Evolutionary conservation across 2,113 vertebrate species (phyloP).

Genomic region (Formicarius rufipectus): DNA sequence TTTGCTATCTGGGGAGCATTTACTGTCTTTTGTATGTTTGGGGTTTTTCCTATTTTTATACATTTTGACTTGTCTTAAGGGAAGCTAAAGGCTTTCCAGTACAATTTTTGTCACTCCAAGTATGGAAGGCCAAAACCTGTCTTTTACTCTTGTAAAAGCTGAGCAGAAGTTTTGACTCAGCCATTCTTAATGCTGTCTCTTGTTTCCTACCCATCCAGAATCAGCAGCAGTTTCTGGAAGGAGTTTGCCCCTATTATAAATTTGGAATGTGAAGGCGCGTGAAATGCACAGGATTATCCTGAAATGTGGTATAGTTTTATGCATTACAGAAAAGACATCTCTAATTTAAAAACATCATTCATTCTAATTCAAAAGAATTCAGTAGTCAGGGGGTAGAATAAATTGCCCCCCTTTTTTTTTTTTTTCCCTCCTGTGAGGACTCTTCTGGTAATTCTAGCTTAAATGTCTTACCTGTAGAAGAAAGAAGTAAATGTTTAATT

Average conservation of each 20-base stretch:
- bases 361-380: background rate
- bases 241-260: background rate
- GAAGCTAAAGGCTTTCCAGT: background rate
- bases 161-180: background rate
- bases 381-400: background rate
- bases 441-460: background rate
- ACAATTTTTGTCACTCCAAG: accelerated
- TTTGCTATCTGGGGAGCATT: background rate
- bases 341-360: background rate
- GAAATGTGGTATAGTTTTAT: background rate
- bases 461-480: background rate
- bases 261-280: background rate
- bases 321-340: background rate
- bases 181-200: accelerated
- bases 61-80: background rate
- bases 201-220: background rate
- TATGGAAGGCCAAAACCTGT: background rate
- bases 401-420: background rate
- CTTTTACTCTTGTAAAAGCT: accelerated
- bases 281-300: background rate
- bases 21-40: background rate
- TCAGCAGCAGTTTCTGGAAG: background rate
- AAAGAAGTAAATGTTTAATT: background rate
- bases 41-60: background rate
- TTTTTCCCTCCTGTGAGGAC: background rate